Evolutionary conservation across 2,797 vertebrate species (phyloP).

Genomic region (Aldrovandia affinis): DNA sequence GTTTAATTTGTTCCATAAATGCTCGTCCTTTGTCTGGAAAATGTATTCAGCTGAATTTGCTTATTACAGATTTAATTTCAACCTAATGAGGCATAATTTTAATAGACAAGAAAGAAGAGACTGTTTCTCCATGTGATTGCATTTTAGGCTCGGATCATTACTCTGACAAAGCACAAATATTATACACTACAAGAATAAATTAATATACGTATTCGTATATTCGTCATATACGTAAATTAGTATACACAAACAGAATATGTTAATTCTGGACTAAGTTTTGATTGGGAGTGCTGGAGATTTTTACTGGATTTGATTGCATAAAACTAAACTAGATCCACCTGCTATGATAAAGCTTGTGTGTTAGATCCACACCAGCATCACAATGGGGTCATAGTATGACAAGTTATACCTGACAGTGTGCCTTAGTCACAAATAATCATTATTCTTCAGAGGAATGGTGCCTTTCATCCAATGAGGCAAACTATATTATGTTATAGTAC

Average conservation of each 20-base stretch:
- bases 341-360: neutral
- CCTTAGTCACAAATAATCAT: neutral
- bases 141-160: neutral
- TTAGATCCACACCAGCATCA: neutral
- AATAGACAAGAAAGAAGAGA: neutral
- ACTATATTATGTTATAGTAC: neutral
- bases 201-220: neutral
- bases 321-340: neutral
- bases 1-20: neutral
- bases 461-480: neutral
- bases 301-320: neutral
- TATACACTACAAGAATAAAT: neutral
- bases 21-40: neutral
- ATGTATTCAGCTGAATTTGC: neutral
- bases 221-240: too few relatives aligned
- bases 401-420: neutral
- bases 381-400: neutral
- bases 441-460: neutral
- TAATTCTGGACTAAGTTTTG: neutral
- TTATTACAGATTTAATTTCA: conserved; percentile 8
- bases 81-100: conserved; percentile 12
- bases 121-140: neutral
- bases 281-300: neutral
- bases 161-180: neutral
- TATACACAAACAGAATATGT: neutral